Conservation (phyloP, 2,797 vertebrate species). For the Falco columbarius region DNA sequence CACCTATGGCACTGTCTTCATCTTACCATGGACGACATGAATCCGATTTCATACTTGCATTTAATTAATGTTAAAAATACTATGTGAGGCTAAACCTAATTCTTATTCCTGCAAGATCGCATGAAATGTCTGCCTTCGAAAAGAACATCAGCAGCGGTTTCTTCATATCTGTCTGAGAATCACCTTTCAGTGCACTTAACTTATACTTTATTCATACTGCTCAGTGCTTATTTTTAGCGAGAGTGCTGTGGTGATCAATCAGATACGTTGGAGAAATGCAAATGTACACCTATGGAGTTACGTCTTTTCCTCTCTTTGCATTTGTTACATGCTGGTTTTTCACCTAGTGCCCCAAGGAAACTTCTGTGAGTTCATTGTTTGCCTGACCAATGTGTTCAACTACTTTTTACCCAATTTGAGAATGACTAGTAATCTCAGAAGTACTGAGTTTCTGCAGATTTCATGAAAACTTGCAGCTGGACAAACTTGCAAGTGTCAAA, state of each 20-base stretch:
- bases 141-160: neutral
- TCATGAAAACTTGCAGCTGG: neutral
- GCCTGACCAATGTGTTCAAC: neutral
- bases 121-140: neutral
- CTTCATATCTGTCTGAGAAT: neutral
- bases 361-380: neutral
- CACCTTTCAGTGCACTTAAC: neutral
- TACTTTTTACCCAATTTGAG: neutral
- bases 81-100: neutral
- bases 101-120: neutral
- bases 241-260: neutral
- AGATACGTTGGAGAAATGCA: neutral
- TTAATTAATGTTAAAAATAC: neutral
- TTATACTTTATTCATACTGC: neutral
- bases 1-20: neutral
- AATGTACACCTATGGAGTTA: neutral
- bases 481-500: neutral
- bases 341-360: neutral
- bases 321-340: neutral
- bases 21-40: rapidly evolving
- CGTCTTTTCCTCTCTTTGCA: neutral
- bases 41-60: neutral
- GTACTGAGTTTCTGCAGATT: neutral
- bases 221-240: neutral
- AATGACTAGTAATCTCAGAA: neutral